These are phyloP conservation scores for Trissolcus brochymenae DNA, from an alignment of 2,888 invertebrate species.

Conservation along the genomic window DNA sequence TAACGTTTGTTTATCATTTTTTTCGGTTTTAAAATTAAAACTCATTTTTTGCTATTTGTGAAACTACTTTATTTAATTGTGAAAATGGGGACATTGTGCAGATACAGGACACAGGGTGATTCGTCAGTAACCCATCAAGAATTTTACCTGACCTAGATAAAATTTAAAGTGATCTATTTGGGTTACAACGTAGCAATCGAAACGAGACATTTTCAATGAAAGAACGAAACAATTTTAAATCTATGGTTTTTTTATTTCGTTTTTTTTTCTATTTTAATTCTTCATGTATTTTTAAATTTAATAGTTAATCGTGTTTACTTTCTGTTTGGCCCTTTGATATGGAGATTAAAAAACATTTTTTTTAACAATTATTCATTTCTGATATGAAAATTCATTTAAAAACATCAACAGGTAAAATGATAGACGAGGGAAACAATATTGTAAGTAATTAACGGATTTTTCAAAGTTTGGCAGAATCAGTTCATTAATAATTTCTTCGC, in stretches of 20 bases:
- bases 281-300: no score
- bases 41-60: no score
- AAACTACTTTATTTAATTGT: no score
- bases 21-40: no score
- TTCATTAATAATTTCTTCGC: no score
- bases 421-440: constrained; percentile 1
- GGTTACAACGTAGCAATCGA: constrained; percentile 28
- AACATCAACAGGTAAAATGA: constrained; percentile 45
- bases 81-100: constrained; percentile 27
- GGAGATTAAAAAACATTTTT: no score
- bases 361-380: no score
- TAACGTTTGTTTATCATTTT: no score
- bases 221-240: background rate
- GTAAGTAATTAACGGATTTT: no score
- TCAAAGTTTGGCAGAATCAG: no score
- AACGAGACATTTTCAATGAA: constrained; percentile 5
- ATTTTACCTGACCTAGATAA: constrained; percentile 43
- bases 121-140: constrained; percentile 34
- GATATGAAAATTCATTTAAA: background rate
- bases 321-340: no score
- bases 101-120: constrained; percentile 14
- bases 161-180: constrained; percentile 36
- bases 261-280: background rate
- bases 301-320: no score
- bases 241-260: constrained; percentile 1